A percentile compares a stretch with the other conserved stretches of the same genome.
Conservation (phyloP, 2,113 vertebrate species). For the Ailuropoda melanoleuca region DNA sequence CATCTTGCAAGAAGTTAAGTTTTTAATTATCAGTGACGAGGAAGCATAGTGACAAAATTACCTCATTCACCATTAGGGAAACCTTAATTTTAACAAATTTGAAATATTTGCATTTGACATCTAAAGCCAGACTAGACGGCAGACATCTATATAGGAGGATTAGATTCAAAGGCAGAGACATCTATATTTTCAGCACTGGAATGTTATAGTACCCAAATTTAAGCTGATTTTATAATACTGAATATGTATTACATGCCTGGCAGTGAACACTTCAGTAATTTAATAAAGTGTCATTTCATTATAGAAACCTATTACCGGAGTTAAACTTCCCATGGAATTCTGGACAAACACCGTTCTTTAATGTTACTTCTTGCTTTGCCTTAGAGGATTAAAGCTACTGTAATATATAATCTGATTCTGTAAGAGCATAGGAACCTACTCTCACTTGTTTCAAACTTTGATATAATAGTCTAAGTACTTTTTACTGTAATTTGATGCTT, state of each 20-base stretch:
- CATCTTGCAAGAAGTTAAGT: not conserved
- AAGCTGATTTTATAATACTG: not conserved
- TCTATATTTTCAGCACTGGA: not conserved
- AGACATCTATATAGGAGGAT: not conserved
- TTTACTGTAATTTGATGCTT: not conserved
- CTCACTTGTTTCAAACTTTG: not conserved
- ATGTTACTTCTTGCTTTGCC: not conserved
- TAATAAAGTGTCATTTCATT: not conserved
- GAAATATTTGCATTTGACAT: not conserved
- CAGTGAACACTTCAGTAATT: not conserved
- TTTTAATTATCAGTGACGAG: slow-evolving; percentile 17
- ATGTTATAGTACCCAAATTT: not conserved
- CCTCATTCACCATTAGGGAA: not conserved
- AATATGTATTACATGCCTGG: not conserved
- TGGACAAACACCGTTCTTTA: not conserved
- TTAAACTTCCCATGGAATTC: slow-evolving; percentile 23
- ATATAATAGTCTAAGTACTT: not conserved
- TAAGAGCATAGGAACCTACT: not conserved
- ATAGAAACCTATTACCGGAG: not conserved
- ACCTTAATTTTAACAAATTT: slow-evolving; percentile 16
- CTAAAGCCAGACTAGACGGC: not conserved
- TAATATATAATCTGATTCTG: not conserved
- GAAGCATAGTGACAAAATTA: not conserved
- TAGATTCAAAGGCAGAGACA: not conserved
- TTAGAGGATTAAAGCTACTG: slow-evolving; percentile 4